These are phyloP conservation scores for Mechanitis mazaeus DNA, from an alignment of 2,888 invertebrate genomes.

Conservation along the genomic window DNA sequence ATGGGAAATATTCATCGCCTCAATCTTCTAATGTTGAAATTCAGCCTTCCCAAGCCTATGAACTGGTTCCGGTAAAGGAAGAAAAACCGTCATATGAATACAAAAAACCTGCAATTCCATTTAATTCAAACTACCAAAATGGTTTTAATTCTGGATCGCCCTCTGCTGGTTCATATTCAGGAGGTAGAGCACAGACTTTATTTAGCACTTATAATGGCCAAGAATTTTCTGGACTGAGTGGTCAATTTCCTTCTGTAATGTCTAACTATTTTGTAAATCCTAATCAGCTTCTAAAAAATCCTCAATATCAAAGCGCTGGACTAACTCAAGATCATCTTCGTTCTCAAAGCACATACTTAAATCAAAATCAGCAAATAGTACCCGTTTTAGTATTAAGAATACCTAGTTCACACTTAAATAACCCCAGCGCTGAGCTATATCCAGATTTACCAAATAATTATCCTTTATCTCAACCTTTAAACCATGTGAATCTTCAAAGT, in stretches of 20 bases:
- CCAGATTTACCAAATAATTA: constrained; percentile 75
- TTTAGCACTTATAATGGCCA: constrained; percentile 71
- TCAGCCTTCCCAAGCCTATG: constrained; percentile 76
- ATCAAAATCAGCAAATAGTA: constrained; percentile 66
- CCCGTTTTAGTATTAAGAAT: constrained; percentile 77
- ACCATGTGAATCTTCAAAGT: constrained; percentile 74
- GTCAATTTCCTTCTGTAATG: constrained; percentile 68
- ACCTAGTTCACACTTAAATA: constrained; percentile 74
- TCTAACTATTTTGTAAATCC: constrained; percentile 67
- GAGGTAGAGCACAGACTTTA: constrained; percentile 52
- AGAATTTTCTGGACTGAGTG: constrained; percentile 61
- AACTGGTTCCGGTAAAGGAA: constrained; percentile 59
- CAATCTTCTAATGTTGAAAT: constrained; percentile 69
- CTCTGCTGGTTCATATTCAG: constrained; percentile 29
- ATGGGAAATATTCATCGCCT: constrained; percentile 35
- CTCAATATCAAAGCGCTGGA: constrained; percentile 70
- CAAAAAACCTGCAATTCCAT: constrained; percentile 49
- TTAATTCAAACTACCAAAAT: constrained; percentile 46
- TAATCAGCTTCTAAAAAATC: constrained; percentile 59
- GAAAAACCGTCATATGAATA: constrained; percentile 54
- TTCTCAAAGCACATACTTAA: constrained; percentile 51
- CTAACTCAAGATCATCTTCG: constrained; percentile 67
- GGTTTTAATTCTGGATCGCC: constrained; percentile 40
- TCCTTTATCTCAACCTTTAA: constrained; percentile 72
- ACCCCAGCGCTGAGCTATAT: constrained; percentile 72